Percentiles rank a stretch among this genome's conserved stretches.
Conservation (phyloP, 2,797 vertebrate species). For the Euphonia xanthogaster region DNA sequence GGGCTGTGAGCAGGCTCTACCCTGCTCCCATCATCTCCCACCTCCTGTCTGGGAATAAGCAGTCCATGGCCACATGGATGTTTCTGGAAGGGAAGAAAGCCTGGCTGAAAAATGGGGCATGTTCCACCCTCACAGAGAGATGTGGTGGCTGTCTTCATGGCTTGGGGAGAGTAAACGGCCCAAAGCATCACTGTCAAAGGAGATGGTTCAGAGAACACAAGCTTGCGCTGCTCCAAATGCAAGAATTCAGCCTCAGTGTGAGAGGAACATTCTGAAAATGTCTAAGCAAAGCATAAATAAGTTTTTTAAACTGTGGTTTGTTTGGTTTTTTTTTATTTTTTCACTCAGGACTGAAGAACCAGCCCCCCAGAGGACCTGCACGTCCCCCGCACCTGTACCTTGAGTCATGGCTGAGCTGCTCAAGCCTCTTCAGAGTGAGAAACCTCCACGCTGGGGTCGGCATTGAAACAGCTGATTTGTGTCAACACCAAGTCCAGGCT, state of each 20-base stretch:
- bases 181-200: neutral
- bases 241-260: neutral
- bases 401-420: neutral
- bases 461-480: neutral
- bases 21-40: neutral
- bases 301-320: neutral
- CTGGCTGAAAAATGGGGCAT: neutral
- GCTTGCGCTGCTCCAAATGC: neutral
- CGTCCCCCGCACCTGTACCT: neutral
- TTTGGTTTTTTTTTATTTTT: neutral
- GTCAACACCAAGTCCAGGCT: neutral
- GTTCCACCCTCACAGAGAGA: neutral
- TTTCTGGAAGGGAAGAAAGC: neutral
- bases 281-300: neutral
- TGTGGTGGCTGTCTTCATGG: accelerated
- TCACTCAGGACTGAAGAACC: neutral
- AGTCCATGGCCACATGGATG: neutral
- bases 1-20: neutral
- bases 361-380: neutral
- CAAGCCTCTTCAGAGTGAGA: neutral
- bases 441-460: neutral
- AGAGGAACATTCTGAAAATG: neutral
- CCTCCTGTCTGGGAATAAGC: neutral
- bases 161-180: neutral
- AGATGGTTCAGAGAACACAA: neutral